A percentile compares a stretch with the other conserved stretches of the same genome.
These are phyloP conservation scores for Pogona vitticeps DNA, from an alignment of 2,113 vertebrate genomes.

Conservation along the genomic window DNA sequence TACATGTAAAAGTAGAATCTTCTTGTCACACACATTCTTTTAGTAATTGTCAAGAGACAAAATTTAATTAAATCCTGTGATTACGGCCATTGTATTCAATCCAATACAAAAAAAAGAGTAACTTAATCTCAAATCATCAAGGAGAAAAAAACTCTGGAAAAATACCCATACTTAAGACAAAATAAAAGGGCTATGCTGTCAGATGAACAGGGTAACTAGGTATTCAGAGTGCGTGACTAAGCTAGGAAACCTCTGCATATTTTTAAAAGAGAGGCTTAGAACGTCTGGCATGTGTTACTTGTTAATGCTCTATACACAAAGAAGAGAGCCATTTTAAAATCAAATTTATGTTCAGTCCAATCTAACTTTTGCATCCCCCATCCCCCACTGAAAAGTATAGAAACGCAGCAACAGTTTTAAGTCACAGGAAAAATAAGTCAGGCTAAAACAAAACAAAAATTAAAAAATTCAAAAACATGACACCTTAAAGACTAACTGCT, in stretches of 20 bases:
- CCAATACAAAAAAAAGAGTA: background rate
- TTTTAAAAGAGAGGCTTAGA: background rate
- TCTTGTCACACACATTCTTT: background rate
- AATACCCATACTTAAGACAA: background rate
- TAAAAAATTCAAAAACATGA: too few relatives aligned
- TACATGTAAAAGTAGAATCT: background rate
- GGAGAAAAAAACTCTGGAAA: background rate
- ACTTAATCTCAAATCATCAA: background rate
- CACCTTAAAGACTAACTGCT: too few relatives aligned
- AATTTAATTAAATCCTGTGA: background rate
- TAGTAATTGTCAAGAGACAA: constrained; percentile 9
- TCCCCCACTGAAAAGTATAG: too few relatives aligned
- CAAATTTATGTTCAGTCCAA: background rate
- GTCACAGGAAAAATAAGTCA: too few relatives aligned
- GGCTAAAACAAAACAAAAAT: too few relatives aligned
- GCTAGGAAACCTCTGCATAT: background rate
- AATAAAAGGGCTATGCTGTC: background rate
- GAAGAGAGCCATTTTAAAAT: background rate
- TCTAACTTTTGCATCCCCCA: background rate
- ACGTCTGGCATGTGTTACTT: background rate
- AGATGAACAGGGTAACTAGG: background rate
- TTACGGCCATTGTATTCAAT: background rate
- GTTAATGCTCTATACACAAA: background rate
- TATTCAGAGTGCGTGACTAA: background rate
- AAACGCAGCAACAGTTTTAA: background rate